Base-by-base conservation (phyloP, 2,888 invertebrate species). In the Trissonchulus latispiculum region DNA sequence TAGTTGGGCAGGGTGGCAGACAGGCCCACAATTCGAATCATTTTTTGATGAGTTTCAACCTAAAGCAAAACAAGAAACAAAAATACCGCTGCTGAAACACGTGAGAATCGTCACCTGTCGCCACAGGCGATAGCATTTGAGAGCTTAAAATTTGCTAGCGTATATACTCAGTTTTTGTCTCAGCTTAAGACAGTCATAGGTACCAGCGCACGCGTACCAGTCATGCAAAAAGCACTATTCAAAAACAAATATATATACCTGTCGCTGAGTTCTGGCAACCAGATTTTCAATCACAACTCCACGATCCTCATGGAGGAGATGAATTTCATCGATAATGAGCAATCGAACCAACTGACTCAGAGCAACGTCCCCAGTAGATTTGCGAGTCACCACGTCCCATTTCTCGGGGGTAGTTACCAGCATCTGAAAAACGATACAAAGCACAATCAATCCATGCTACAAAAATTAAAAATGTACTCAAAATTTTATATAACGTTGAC, bases 1-100 rank as follows among this genome's bases (percentile, higher is more conserved):
- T 99, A 99, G 84, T 99, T 99, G 0, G 99, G 99, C 76, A 99
- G 85, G 0, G 99, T 99, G 15, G 99, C 99, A 0, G 97, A 95
- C 61, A 97, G 84, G 0, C 96, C 97, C 0, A 99, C 91, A 76
- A 99, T 96, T 70, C 99, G 88, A 74, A 99, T 96, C 92, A 95
- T 95, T 62, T 83, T 84, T 80, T 86, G 86, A 37, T 83, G 81
- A 89, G 84, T 81, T 80, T 86, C 86, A 70, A 86, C 85, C 85
- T 85, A 75, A 23, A 76, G 8, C 8, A 48, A 15, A 23, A 48
- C 23, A 48, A 48, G 23, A 48, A 48, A 48, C n/a, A n/a, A n/a
- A n/a, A n/a, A n/a, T n/a, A n/a, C n/a, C n/a, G n/a, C n/a, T n/a
- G n/a, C n/a, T n/a, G n/a, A n/a, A n/a, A n/a, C n/a, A n/a, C n/a